These are phyloP conservation scores for Callipepla californica DNA, from an alignment of 2,113 vertebrate species.

Conservation along the genomic window DNA sequence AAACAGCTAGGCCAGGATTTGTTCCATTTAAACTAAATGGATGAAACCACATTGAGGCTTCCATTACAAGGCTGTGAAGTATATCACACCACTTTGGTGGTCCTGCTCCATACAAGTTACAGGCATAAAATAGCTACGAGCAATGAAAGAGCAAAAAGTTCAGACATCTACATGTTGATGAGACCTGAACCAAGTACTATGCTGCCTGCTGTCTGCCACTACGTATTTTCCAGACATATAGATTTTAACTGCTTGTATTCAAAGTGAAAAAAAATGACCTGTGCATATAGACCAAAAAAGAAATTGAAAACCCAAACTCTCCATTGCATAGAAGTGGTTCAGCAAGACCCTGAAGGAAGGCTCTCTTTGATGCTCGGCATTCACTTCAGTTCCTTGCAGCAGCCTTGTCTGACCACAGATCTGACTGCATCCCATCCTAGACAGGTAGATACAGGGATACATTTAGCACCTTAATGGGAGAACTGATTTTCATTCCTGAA, in stretches of 20 bases:
- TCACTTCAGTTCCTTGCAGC: neutral
- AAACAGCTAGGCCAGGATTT: fast-evolving
- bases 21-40: neutral
- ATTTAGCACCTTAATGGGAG: neutral
- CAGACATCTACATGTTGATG: neutral
- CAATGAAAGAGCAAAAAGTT: neutral
- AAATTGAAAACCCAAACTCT: neutral
- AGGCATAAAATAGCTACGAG: neutral
- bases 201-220: neutral
- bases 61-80: neutral
- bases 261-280: neutral
- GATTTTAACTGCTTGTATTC: neutral
- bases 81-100: neutral
- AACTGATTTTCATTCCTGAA: neutral
- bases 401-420: neutral
- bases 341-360: neutral
- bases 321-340: neutral
- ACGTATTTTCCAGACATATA: neutral
- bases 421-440: neutral
- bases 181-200: neutral
- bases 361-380: neutral
- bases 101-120: neutral
- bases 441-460: neutral
- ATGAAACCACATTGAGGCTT: neutral
- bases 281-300: neutral